Conservation (phyloP, 2,888 invertebrate genomes). For the Lysandra bellargus region DNA sequence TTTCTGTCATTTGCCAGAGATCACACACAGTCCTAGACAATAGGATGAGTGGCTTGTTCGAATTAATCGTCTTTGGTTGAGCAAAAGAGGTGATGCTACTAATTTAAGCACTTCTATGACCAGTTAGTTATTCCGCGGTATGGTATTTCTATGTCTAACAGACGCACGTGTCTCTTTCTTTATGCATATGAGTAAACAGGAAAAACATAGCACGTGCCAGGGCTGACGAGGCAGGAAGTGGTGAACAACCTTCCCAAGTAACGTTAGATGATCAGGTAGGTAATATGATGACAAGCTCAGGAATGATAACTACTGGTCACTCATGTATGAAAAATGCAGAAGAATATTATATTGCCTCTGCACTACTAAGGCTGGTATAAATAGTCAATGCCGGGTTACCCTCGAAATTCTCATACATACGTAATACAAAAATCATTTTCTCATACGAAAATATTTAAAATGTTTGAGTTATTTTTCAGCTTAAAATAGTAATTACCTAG, state of each 20-base stretch:
- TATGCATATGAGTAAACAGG: conserved; percentile 16
- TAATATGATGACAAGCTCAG: conserved; percentile 27
- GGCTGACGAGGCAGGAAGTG: conserved; percentile 29
- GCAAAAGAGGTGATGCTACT: not conserved
- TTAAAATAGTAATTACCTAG: no score
- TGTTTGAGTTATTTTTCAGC: no score
- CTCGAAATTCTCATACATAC: no score
- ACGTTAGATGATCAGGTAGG: conserved; percentile 19
- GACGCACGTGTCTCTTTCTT: conserved; percentile 6
- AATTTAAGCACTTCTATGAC: not conserved
- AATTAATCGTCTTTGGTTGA: no score
- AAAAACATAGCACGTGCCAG: conserved; percentile 20
- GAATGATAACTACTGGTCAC: conserved; percentile 24
- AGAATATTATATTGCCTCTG: no score
- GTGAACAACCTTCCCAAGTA: conserved; percentile 25
- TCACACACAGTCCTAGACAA: no score
- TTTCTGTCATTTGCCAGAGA: no score
- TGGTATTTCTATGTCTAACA: not conserved
- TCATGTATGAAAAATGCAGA: conserved; percentile 17
- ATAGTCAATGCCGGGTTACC: no score
- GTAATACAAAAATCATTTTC: no score
- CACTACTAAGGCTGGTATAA: no score
- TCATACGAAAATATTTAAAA: no score
- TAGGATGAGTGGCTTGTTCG: no score
- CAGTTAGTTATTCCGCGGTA: not conserved